Percentiles rank a stretch among this genome's conserved stretches.
Conservation (phyloP, 2,797 vertebrate species). For the Lutjanus campechanus region DNA sequence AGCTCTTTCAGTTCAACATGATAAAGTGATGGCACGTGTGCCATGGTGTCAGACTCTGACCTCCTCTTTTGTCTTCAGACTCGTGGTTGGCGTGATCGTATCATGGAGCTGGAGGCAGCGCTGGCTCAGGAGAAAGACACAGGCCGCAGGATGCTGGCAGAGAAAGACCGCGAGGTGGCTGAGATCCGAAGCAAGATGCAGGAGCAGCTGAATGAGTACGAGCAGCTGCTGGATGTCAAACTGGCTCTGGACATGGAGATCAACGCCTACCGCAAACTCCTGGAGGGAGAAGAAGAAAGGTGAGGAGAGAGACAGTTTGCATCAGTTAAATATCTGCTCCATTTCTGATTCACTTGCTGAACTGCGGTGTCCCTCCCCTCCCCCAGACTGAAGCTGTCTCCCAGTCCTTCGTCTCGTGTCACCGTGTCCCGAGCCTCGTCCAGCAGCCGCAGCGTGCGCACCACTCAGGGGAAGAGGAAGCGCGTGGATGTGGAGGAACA, state of each 20-base stretch:
- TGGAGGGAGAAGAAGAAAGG: constrained; percentile 96
- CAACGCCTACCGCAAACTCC: constrained; percentile 91
- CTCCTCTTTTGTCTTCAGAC: constrained; percentile 72
- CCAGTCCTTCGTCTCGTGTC: constrained; percentile 90
- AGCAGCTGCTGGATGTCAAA: constrained; percentile 94
- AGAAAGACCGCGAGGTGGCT: constrained; percentile 89
- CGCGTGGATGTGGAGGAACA: constrained; percentile 91
- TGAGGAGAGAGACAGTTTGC: constrained; percentile 59
- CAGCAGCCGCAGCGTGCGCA: constrained; percentile 88
- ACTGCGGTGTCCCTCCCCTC: neutral
- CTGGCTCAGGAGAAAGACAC: constrained; percentile 89
- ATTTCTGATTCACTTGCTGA: neutral
- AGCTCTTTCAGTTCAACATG: neutral
- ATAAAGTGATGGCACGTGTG: neutral
- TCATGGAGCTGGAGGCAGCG: constrained; percentile 88
- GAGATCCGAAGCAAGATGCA: constrained; percentile 90
- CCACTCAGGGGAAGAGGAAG: constrained; percentile 90
- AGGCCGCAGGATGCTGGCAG: constrained; percentile 81
- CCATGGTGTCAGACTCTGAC: neutral
- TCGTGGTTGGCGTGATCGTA: constrained; percentile 89
- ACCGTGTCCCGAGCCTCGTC: constrained; percentile 91
- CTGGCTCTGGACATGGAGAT: constrained; percentile 96
- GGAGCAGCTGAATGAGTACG: constrained; percentile 90
- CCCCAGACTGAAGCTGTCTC: constrained; percentile 89
- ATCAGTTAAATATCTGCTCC: neutral